Evolutionary conservation across 2,888 invertebrate species (phyloP), one percentile per base, ranked within the genome.

Genomic region (Eristalis pertinax): DNA sequence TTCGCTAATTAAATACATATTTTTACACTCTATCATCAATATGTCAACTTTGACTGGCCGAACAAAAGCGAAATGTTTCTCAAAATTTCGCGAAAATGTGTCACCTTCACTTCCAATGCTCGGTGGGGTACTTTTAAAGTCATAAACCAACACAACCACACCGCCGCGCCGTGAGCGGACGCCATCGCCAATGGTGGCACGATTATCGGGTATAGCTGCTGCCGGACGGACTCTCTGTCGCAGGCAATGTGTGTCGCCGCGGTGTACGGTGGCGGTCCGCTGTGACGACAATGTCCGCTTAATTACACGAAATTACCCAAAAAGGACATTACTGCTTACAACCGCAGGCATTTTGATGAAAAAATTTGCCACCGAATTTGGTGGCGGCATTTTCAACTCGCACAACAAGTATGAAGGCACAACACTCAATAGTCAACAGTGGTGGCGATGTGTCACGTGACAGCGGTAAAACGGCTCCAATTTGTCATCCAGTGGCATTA

Each of bases 221-320:
- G n/a, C 43, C 5, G 26, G n/a, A n/a, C 43, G 43, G 15, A 43
- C 43, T 43, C 7, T 32, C 50, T 7, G n/a, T 19, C 22, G 11
- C n/a, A 68, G 62, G 29, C 62, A 68, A 68, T 68, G 19, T 63
- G 7, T 77, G 77, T 60, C 65, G 79, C 22, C 65, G n/a, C n/a
- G 77, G n/a, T 10, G n/a, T 11, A 13, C 56, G 32, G 24, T 15
- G 65, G 19, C n/a, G 7, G 50, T 19, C n/a, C n/a, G 50, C 50
- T 8, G 50, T 50, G 50, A 63, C 68, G 50, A 63, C 68, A 78
- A 78, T 63, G 68, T 43, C 72, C 73, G 63, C 64, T 78, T 84
- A 76, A 67, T 63, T 73, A 56, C 60, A 19, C 50, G 67, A 75
- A 64, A 75, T 77, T 43, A 63, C 77, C 73, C 43, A 73, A 78